Base-by-base conservation (phyloP, 1,140 invertebrate genomes). In the Pinna nobilis region DNA sequence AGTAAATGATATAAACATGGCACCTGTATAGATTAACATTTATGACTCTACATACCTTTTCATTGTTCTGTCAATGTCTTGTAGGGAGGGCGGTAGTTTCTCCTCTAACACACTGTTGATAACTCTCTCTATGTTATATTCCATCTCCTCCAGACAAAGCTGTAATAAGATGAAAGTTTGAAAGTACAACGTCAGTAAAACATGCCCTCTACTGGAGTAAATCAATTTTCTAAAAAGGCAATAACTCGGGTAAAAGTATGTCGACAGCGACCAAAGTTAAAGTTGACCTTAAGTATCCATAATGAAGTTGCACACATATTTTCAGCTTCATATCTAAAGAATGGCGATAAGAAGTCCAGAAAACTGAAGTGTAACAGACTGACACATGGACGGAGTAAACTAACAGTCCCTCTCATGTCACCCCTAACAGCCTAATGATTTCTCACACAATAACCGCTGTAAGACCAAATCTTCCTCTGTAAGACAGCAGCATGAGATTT, bases 31-130 rank as follows among this genome's bases (percentile, higher is more conserved):
- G 2, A 32, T 1, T 9, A 5, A n/a, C n/a, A n/a, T n/a, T n/a
- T n/a, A n/a, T n/a, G n/a, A n/a, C n/a, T n/a, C n/a, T 35, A 32
- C 69, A 66, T 69, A 85, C 84, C 81, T 86, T 50, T 78, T 69
- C 65, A 85, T 55, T 39, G 55, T 84, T 23, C 81, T 79, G 80
- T 93, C 91, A 6, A 91, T 18, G 25, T 82, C 65, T 53, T 83
- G 82, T n/a, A 94, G 83, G 77, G 91, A 85, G 0, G 89, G 78
- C n/a, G 93, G 93, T 20, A 94, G 86, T 77, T 84, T 87, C 64
- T 91, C 91, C 88, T 97, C 95, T 35, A 97, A 86, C 55, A 97
- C 89, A 50, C 93, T 94, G 88, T 95, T 93, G 59, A 97, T 93
- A 3, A 95, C 94, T 83, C 91, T 90, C 76, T 93, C 93, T 32